Conservation (phyloP, 2,113 vertebrate genomes). For the Haemorhous mexicanus region DNA sequence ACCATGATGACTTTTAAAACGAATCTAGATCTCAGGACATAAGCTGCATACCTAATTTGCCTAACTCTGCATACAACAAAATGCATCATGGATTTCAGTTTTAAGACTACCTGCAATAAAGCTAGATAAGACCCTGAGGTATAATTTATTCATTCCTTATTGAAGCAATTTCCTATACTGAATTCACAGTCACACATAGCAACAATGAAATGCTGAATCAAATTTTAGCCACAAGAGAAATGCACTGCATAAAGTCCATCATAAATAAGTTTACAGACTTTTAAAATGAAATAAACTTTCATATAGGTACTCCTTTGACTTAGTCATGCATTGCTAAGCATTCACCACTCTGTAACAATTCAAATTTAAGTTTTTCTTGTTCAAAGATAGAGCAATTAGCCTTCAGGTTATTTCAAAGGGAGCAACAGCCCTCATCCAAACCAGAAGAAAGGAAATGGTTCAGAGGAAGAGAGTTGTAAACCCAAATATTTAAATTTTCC, state of each 20-base stretch:
- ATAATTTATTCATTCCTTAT: not conserved
- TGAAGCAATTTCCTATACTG: not conserved
- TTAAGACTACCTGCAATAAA: not conserved
- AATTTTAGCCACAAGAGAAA: not conserved
- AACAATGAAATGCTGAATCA: not conserved
- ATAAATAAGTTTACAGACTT: not conserved
- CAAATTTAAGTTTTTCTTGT: not conserved
- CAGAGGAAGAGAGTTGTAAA: not conserved
- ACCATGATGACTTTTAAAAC: not conserved
- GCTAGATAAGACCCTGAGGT: not conserved
- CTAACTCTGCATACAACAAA: not conserved
- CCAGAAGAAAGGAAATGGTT: not conserved
- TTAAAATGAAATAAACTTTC: not conserved
- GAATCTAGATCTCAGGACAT: not conserved
- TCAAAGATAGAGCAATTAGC: not conserved
- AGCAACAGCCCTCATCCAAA: not conserved
- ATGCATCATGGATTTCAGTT: not conserved
- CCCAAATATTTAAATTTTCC: not conserved
- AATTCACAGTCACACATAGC: not conserved
- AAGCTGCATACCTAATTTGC: not conserved
- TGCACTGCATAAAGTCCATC: not conserved
- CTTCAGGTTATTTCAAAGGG: not conserved
- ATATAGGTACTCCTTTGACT: not conserved
- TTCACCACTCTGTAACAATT: not conserved
- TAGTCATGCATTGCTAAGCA: not conserved